Conservation (phyloP, 2,797 vertebrate genomes). For the Avahi laniger region DNA sequence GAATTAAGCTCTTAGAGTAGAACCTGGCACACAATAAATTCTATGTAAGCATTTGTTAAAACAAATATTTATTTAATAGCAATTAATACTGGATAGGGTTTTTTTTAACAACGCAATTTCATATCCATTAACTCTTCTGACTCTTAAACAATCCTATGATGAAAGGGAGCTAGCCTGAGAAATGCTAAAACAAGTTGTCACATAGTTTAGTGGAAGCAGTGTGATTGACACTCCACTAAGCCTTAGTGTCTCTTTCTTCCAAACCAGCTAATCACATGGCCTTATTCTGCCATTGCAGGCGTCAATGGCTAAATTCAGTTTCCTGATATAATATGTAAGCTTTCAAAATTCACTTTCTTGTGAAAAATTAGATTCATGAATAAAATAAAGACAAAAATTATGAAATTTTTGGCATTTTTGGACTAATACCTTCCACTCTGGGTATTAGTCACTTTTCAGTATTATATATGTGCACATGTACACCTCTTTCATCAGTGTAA, state of each 20-base stretch:
- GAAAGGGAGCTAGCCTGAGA: not conserved
- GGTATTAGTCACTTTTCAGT: not conserved
- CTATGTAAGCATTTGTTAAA: not conserved
- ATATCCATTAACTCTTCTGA: conserved; percentile 17
- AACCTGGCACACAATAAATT: not conserved
- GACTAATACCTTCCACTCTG: not conserved
- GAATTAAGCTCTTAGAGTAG: not conserved
- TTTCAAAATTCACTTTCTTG: not conserved
- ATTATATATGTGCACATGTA: not conserved
- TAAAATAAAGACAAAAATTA: conserved; percentile 18
- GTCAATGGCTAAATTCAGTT: not conserved
- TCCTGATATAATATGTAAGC: not conserved
- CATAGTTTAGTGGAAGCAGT: not conserved
- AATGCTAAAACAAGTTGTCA: not conserved
- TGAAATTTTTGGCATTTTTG: not conserved
- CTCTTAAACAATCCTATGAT: not conserved
- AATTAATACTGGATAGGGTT: not conserved
- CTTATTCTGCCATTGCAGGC: not conserved
- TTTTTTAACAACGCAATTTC: not conserved
- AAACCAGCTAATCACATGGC: not conserved
- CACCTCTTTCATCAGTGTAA: not conserved
- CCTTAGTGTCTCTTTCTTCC: not conserved
- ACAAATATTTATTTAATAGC: not conserved
- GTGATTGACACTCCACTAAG: not conserved
- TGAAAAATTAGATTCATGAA: not conserved